phyloP scores from a whole-genome alignment of 53 echinoderm and acorn worm species.

The Hippasteria phrygiana region DNA sequence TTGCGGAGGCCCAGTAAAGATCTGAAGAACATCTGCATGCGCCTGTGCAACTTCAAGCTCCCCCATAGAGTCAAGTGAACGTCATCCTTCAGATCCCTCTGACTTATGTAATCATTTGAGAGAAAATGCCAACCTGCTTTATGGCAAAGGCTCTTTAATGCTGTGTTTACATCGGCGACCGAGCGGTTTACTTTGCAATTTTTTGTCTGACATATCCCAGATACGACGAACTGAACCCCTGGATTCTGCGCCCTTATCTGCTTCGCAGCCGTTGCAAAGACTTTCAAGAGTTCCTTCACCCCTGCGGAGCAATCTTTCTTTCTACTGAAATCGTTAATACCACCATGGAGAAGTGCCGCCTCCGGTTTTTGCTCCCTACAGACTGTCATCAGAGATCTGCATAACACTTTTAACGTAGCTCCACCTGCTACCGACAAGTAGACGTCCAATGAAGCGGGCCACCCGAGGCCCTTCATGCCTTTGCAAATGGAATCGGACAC shows the following conservation, averaged over 20 bases:
- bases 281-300: neutral
- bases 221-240: neutral
- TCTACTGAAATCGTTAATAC: constrained; percentile 26
- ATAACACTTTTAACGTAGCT: constrained; percentile 25
- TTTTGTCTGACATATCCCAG: constrained; percentile 27
- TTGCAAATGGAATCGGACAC: constrained; percentile 20
- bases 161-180: neutral
- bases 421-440: constrained; percentile 4
- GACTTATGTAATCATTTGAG: constrained; percentile 34
- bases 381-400: neutral
- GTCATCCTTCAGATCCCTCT: constrained; percentile 29
- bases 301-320: neutral
- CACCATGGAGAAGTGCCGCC: constrained; percentile 4
- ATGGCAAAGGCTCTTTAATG: neutral
- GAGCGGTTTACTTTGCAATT: neutral
- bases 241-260: neutral
- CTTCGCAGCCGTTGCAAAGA: neutral
- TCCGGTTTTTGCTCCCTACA: constrained; percentile 26
- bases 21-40: constrained; percentile 20
- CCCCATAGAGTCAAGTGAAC: constrained; percentile 40
- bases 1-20: constrained; percentile 11
- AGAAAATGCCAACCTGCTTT: constrained; percentile 7
- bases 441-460: constrained; percentile 13
- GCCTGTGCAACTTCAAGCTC: constrained; percentile 19
- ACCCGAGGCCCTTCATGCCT: neutral